These are phyloP conservation scores for Aspiorhynchus laticeps DNA, from an alignment of 2,113 vertebrate genomes.

Conservation along the genomic window DNA sequence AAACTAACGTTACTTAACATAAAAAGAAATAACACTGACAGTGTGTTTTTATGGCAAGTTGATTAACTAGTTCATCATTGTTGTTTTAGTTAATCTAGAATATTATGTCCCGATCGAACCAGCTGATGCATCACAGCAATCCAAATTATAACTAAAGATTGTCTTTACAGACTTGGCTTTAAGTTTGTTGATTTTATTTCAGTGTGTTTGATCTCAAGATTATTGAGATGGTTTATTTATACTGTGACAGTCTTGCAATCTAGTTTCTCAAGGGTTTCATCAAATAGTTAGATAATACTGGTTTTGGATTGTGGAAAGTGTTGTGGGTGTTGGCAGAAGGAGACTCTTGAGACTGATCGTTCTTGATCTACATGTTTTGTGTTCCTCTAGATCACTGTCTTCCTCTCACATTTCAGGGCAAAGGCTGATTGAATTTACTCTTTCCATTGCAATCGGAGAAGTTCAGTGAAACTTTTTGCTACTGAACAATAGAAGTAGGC, in stretches of 20 bases:
- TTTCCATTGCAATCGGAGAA: slow-evolving; percentile 51
- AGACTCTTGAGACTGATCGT: neutral
- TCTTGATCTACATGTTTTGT: neutral
- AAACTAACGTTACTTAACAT: neutral
- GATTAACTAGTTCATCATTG: neutral
- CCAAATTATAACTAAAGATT: neutral
- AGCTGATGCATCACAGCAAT: neutral
- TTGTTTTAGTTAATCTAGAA: neutral
- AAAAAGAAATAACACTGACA: neutral
- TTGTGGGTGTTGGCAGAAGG: neutral
- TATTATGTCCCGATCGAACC: neutral
- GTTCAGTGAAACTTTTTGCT: neutral
- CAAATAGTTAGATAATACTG: neutral
- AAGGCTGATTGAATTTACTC: slow-evolving; percentile 13
- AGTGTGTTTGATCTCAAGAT: neutral
- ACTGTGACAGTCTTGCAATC: neutral
- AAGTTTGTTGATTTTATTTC: neutral
- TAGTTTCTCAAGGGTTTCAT: neutral
- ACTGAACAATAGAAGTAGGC: neutral
- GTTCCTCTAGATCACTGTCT: slow-evolving; percentile 26
- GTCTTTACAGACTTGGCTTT: neutral
- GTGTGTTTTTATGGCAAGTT: neutral
- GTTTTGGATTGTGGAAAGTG: neutral
- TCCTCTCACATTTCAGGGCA: slow-evolving; percentile 44
- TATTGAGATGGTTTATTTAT: neutral